Conservation (phyloP, 2,797 vertebrate genomes). For the Balearica regulorum region DNA sequence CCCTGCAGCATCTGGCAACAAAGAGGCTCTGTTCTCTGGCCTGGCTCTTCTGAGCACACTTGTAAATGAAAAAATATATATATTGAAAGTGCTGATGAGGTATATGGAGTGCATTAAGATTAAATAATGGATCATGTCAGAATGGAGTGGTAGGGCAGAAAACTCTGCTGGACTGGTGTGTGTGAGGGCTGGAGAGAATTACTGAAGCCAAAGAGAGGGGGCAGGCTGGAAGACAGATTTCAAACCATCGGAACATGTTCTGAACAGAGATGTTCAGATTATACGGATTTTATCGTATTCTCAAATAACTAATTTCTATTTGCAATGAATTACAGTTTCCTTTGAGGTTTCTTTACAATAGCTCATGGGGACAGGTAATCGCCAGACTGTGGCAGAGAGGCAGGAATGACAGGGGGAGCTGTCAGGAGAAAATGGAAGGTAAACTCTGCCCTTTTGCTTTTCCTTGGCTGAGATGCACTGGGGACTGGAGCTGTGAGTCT, state of each 20-base stretch:
- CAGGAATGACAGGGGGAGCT: background rate
- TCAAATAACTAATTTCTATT: background rate
- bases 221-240: background rate
- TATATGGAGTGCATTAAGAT: background rate
- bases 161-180: background rate
- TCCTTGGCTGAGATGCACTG: background rate
- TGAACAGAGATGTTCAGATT: no score
- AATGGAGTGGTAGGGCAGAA: background rate
- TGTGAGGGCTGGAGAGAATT: background rate
- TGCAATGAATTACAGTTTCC: background rate
- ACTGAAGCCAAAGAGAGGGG: background rate
- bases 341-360: background rate
- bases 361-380: background rate
- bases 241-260: background rate
- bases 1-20: background rate
- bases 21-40: background rate
- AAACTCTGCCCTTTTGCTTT: background rate
- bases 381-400: background rate
- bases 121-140: background rate
- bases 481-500: background rate
- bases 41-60: background rate
- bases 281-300: background rate
- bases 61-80: background rate
- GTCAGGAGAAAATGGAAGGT: background rate
- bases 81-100: background rate